Conservation (phyloP, 2,888 invertebrate species). For the Omphaloscelis lunosa region DNA sequence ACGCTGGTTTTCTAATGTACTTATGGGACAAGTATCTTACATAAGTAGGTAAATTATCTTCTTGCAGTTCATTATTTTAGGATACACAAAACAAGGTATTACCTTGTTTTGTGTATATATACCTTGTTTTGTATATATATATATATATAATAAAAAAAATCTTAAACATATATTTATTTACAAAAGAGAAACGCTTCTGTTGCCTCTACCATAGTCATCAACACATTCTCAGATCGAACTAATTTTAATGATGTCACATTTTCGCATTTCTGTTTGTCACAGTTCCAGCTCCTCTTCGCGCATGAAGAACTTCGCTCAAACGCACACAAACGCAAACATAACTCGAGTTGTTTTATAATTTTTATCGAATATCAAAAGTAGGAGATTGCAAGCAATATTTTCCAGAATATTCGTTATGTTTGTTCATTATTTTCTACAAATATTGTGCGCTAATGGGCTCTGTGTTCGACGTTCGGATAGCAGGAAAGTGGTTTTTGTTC, state of each 20-base stretch:
- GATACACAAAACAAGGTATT: too few relatives aligned
- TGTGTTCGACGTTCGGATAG: conserved; percentile 15
- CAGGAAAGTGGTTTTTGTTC: conserved; percentile 38
- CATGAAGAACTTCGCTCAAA: conserved; percentile 19
- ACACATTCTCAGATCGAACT: neutral
- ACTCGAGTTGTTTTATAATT: conserved; percentile 20
- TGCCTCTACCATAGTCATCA: neutral
- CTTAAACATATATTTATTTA: neutral
- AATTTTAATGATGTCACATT: conserved; percentile 32
- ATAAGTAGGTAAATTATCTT: neutral
- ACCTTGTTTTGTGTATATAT: too few relatives aligned
- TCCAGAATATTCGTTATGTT: conserved; percentile 39
- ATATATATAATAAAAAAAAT: too few relatives aligned
- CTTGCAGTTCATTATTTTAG: neutral
- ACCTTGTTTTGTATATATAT: too few relatives aligned
- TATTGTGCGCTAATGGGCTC: conserved; percentile 49
- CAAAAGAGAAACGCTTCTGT: neutral
- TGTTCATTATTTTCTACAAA: conserved; percentile 51
- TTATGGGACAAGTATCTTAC: too few relatives aligned
- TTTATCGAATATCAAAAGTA: conserved; percentile 24
- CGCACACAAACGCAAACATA: neutral
- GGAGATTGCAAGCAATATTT: conserved; percentile 24
- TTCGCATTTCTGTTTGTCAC: conserved; percentile 1
- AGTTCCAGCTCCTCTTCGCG: neutral
- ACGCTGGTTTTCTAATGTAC: too few relatives aligned